These are phyloP conservation scores for Damaliscus lunatus DNA, from an alignment of 2,113 vertebrate species.

Conservation along the genomic window DNA sequence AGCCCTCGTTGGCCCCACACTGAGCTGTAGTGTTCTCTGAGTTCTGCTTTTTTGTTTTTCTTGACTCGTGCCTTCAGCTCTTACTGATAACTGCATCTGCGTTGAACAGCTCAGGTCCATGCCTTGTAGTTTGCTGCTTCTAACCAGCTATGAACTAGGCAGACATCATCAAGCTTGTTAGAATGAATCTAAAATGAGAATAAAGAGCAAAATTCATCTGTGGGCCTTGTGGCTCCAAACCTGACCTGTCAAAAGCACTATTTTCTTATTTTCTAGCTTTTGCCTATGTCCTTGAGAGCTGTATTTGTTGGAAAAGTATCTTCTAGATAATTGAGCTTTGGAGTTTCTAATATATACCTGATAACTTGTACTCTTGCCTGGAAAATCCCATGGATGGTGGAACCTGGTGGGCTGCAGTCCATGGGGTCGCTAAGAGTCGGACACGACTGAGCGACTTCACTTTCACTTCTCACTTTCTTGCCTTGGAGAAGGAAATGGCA, in stretches of 20 bases:
- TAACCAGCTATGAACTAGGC: neutral
- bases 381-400: too few relatives aligned
- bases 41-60: constrained; percentile 34
- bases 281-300: neutral
- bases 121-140: constrained; percentile 47
- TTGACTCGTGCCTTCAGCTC: constrained; percentile 9
- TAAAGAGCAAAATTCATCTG: neutral
- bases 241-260: neutral
- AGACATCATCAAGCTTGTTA: constrained; percentile 20
- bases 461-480: too few relatives aligned
- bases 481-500: too few relatives aligned
- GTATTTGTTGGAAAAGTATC: neutral
- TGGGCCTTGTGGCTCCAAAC: neutral
- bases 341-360: neutral
- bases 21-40: constrained; percentile 19
- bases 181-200: constrained; percentile 21
- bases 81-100: neutral
- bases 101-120: neutral
- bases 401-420: too few relatives aligned
- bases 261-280: constrained; percentile 25
- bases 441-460: too few relatives aligned
- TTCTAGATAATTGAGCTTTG: neutral
- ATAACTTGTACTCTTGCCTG: neutral
- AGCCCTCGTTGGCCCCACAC: neutral
- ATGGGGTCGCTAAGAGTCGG: too few relatives aligned